Conservation (phyloP, 2,888 invertebrate species). For the Eulithis testata region DNA sequence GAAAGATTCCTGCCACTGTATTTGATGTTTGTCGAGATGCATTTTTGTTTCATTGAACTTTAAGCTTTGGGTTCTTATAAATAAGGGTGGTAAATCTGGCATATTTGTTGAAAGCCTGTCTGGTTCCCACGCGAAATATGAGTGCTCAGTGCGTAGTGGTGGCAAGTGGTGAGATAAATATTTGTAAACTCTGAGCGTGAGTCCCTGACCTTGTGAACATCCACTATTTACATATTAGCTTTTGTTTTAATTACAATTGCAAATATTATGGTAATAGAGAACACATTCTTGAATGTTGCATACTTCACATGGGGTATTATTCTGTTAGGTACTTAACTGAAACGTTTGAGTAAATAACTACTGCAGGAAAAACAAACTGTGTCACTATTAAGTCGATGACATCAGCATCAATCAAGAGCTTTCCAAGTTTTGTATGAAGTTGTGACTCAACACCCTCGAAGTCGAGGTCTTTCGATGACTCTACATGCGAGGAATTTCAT, state of each 20-base stretch:
- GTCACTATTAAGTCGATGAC: background rate
- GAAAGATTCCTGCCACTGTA: constrained; percentile 50
- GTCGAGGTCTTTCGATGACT: constrained; percentile 51
- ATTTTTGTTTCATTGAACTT: constrained; percentile 31
- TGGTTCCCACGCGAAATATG: constrained; percentile 75
- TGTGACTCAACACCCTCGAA: constrained; percentile 31
- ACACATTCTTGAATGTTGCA: constrained; percentile 14
- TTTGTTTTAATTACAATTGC: constrained; percentile 38
- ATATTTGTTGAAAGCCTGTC: constrained; percentile 41
- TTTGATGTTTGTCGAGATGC: constrained; percentile 38
- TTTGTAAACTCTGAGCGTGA: constrained; percentile 69
- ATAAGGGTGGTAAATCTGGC: constrained; percentile 34
- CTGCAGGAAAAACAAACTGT: background rate
- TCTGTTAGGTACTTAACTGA: background rate
- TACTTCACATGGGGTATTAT: background rate
- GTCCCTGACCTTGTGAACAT: constrained; percentile 60
- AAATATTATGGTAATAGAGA: constrained; percentile 33
- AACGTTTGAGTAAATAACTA: background rate
- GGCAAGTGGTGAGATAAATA: constrained; percentile 79
- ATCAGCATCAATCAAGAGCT: background rate
- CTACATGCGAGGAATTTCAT: constrained; percentile 69
- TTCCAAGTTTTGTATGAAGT: background rate
- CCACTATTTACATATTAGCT: constrained; percentile 17
- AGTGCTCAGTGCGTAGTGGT: constrained; percentile 60
- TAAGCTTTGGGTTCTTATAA: constrained; percentile 31